Base-by-base conservation (phyloP, 1,140 invertebrate genomes). In the Helicoverpa zea region DNA sequence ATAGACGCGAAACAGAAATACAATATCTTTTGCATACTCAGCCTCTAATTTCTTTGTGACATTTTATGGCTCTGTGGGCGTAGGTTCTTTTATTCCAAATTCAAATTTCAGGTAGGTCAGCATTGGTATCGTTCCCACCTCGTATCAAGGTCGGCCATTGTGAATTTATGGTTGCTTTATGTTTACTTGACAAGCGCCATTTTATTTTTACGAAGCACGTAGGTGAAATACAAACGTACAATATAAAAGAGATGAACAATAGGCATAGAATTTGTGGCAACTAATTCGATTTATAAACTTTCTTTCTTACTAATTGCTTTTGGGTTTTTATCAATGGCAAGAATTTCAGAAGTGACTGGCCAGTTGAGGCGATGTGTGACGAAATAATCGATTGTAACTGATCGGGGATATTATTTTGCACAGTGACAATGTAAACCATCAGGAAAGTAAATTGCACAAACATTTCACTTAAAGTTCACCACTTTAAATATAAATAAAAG, bases 1-100 rank as follows among this genome's bases (percentile, higher is more conserved):
- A 47, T 56, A 73, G 58, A 75, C 16, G 43, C 16, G 56, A 49
- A 75, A 51, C 16, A 30, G 43, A 63, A 29, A 29, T 75, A 63
- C 29, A 12, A n/a, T 23, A 68, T 63, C 16, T 51, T 76, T 76
- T 23, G 73, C 73, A 76, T 76, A 58, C 73, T 76, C 72, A 43
- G 29, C 35, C 35, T 43, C 35, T 43, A 61, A 18, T 10, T 30
- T 47, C 47, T 35, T 10, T 10, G 18, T 51, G 43, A 61, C 73
- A 76, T 76, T 76, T 74, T 76, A 76, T 16, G 23, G 35, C 56
- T 13, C 16, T 5, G 73, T 76, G 73, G 73, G 73, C 51, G 56
- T 51, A 59, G 12, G 16, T 14, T 76, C 56, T 63, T 63, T 51
- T 63, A 61, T 76, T 58, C 70, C 14, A 49, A 76, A 43, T 76